A percentile compares a stretch with the other conserved stretches of the same genome.
Conservation (phyloP, 2,888 invertebrate genomes). For the Spisula subtruncata region DNA sequence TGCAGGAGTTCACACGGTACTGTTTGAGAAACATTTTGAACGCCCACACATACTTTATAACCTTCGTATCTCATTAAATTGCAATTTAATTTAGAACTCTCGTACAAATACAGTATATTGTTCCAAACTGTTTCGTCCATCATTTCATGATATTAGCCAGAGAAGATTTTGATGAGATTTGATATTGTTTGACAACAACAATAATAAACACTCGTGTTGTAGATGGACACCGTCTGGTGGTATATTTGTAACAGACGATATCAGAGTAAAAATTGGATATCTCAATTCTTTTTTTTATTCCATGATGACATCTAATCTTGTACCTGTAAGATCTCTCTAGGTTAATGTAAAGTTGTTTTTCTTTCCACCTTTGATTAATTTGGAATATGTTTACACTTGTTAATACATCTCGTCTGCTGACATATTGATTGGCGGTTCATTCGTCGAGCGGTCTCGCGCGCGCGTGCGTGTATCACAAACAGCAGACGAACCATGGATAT, state of each 20-base stretch:
- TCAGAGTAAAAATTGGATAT: slow-evolving; percentile 40
- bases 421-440: slow-evolving; percentile 69
- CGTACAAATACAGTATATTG: neutral
- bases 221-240: slow-evolving; percentile 35
- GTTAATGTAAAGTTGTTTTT: slow-evolving; percentile 65
- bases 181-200: neutral
- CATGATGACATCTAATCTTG: slow-evolving; percentile 43
- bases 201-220: neutral
- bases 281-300: slow-evolving; percentile 43
- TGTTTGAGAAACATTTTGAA: no score
- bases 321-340: slow-evolving; percentile 47
- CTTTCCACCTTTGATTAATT: slow-evolving; percentile 57
- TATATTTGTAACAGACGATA: slow-evolving; percentile 43
- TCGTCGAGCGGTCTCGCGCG: slow-evolving; percentile 67
- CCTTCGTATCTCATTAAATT: no score
- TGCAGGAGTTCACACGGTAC: no score
- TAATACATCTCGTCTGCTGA: slow-evolving; percentile 62
- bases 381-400: slow-evolving; percentile 60
- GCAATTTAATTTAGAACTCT: no score
- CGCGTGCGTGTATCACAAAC: slow-evolving; percentile 63
- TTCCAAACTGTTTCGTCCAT: neutral
- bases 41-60: no score
- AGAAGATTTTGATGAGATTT: slow-evolving; percentile 4
- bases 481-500: slow-evolving; percentile 50
- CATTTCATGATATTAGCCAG: neutral